Percentiles rank a stretch among this genome's conserved stretches.
phyloP scores from a whole-genome alignment of 1,140 invertebrate genomes.

The Dinothrombium tinctorium region DNA sequence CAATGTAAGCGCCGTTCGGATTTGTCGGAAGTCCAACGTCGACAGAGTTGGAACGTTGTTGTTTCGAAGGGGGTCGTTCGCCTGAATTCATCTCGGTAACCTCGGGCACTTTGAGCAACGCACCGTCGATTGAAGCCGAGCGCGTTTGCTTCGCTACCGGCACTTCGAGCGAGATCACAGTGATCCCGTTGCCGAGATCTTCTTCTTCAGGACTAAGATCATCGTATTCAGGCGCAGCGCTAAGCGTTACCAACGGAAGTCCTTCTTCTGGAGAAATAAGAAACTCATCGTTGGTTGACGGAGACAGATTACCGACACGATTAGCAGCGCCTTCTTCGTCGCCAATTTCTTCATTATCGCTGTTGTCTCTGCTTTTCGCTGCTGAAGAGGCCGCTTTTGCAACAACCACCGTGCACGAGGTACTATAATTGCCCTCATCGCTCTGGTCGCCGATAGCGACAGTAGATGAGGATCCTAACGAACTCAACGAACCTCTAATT shows the following conservation, averaged over 20 bases:
- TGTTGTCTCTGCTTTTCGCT: background rate
- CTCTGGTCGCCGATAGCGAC: background rate
- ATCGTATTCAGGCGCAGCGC: background rate
- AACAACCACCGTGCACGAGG: too few relatives aligned
- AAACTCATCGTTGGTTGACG: background rate
- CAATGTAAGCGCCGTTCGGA: conserved; percentile 14
- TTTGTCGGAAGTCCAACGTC: conserved; percentile 71
- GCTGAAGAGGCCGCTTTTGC: too few relatives aligned
- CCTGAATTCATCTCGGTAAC: background rate
- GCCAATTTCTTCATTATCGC: background rate
- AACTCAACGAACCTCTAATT: background rate
- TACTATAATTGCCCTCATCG: too few relatives aligned
- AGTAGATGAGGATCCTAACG: background rate
- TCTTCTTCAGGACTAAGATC: conserved; percentile 7
- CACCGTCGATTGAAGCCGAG: conserved; percentile 13
- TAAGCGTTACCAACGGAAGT: conserved; percentile 20
- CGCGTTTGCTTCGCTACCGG: conserved; percentile 12
- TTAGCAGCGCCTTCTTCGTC: background rate
- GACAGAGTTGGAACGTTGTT: conserved; percentile 49
- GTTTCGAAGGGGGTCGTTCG: conserved; percentile 3
- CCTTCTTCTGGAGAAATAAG: conserved; percentile 10
- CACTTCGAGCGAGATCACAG: conserved; percentile 14
- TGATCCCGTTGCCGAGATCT: conserved; percentile 19
- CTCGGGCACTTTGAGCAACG: conserved; percentile 19
- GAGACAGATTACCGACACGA: background rate